Conservation (phyloP, 2,888 invertebrate species). For the Tetanocera ferruginea region DNA sequence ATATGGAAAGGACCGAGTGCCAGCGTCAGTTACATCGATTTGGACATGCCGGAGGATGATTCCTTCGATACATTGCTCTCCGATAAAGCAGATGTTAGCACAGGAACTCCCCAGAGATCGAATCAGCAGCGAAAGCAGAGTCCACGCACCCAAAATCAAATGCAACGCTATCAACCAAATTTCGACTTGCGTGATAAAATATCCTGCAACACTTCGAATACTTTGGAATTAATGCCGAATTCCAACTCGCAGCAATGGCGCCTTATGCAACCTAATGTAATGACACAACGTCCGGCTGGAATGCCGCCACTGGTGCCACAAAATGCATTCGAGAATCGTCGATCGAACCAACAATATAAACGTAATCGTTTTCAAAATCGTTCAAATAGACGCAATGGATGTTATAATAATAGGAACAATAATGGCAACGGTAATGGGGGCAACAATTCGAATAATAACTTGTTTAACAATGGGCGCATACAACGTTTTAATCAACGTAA, state of each 20-base stretch:
- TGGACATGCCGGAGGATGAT: conserved; percentile 38
- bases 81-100: not conserved
- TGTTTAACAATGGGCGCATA: conserved; percentile 40
- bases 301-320: conserved; percentile 54
- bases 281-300: conserved; percentile 52
- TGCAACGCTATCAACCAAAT: not conserved
- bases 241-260: conserved; percentile 51
- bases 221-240: conserved; percentile 29
- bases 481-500: conserved; percentile 45
- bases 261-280: conserved; percentile 51
- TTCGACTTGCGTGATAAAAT: conserved; percentile 49
- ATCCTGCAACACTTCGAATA: conserved; percentile 1
- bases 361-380: not conserved
- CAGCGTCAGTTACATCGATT: conserved; percentile 42
- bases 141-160: not conserved
- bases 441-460: conserved; percentile 26
- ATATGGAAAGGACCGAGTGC: conserved; percentile 51
- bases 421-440: conserved; percentile 9
- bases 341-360: conserved; percentile 18
- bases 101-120: not conserved
- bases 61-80: conserved; percentile 48
- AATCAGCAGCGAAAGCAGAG: not conserved
- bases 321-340: conserved; percentile 24
- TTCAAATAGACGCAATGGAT: not conserved
- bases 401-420: not conserved